These are phyloP conservation scores for Otus sunia DNA, from an alignment of 2,113 vertebrate genomes.

Conservation along the genomic window DNA sequence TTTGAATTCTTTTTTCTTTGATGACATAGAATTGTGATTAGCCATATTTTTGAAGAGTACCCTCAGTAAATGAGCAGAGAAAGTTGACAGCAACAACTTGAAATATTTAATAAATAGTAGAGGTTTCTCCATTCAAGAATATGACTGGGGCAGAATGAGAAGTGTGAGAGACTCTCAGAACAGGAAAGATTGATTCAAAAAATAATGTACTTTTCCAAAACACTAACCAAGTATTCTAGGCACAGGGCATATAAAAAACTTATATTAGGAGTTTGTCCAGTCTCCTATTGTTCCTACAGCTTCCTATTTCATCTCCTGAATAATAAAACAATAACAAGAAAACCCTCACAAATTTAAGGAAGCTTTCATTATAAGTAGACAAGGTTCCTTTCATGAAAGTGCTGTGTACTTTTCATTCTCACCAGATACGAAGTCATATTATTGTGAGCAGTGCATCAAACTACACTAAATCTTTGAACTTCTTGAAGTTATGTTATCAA, in stretches of 20 bases:
- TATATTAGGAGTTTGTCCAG: background rate
- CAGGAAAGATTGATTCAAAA: slow-evolving; percentile 43
- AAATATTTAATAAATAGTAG: slow-evolving; percentile 57
- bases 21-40: background rate
- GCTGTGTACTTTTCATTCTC: background rate
- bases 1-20: slow-evolving; percentile 19
- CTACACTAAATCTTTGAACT: background rate
- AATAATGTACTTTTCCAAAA: background rate
- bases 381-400: background rate
- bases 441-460: background rate
- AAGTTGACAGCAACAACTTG: slow-evolving; percentile 45
- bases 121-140: slow-evolving; percentile 15
- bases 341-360: background rate
- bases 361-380: background rate
- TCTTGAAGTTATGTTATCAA: too few relatives aligned
- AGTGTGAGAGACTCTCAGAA: slow-evolving; percentile 55
- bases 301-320: background rate
- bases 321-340: background rate
- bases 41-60: background rate
- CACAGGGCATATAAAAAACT: background rate
- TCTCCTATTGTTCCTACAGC: background rate
- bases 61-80: slow-evolving; percentile 34
- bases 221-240: background rate
- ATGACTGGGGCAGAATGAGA: slow-evolving; percentile 31
- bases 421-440: background rate